Conservation (phyloP, 1,140 invertebrate genomes). For the Drosophila kanapiae region DNA sequence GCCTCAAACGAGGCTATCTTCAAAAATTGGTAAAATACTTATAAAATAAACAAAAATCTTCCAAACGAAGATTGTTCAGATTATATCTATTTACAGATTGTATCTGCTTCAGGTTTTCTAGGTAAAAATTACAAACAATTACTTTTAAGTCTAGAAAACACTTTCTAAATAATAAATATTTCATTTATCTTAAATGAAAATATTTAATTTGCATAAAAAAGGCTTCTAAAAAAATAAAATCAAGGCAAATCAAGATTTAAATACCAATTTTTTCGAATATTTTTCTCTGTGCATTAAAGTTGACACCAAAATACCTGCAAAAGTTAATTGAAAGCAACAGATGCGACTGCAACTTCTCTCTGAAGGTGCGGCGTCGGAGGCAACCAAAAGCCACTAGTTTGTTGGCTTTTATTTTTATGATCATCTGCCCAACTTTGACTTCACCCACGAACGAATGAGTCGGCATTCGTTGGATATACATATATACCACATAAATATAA, state of each 20-base stretch:
- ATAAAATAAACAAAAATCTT: neutral
- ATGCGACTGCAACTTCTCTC: slow-evolving; percentile 7
- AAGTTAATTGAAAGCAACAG: slow-evolving; percentile 44
- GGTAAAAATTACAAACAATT: neutral
- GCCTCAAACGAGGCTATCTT: neutral
- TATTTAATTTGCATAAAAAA: neutral
- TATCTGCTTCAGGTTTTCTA: neutral
- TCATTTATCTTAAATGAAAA: neutral
- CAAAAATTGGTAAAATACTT: neutral
- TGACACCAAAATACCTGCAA: slow-evolving; percentile 15
- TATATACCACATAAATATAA: slow-evolving; percentile 1
- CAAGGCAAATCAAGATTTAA: neutral
- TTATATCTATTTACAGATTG: neutral
- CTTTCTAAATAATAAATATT: too few species aligned
- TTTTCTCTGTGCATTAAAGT: slow-evolving; percentile 10
- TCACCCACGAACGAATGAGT: slow-evolving; percentile 53
- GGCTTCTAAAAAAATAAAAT: neutral
- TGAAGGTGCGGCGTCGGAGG: slow-evolving; percentile 7
- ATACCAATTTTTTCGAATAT: neutral
- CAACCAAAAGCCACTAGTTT: neutral
- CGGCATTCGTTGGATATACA: slow-evolving; percentile 28
- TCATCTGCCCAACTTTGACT: slow-evolving; percentile 35
- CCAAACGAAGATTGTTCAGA: neutral
- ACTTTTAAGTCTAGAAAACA: neutral
- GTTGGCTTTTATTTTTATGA: slow-evolving; percentile 17